Conservation (phyloP, 64 coral and sea anemone genomes). For the Platygyra sinensis region DNA sequence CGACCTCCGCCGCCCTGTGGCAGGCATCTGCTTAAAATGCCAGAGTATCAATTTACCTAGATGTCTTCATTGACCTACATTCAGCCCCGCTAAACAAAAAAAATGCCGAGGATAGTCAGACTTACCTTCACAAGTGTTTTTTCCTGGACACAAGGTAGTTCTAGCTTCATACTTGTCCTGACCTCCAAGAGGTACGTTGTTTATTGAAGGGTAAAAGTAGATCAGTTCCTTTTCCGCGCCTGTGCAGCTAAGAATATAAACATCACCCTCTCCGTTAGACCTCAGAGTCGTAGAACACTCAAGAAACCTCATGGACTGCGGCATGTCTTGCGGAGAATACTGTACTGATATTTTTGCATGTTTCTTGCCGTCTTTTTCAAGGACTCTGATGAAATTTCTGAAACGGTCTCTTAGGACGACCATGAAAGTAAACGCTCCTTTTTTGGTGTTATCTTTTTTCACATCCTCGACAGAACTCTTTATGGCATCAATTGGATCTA, state of each 20-base stretch:
- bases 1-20: too few relatives aligned
- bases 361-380: not conserved
- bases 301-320: too few relatives aligned
- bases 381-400: slow-evolving; percentile 18
- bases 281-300: slow-evolving; percentile 21
- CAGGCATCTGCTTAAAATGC: too few relatives aligned
- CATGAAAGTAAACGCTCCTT: slow-evolving; percentile 63
- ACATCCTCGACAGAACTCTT: slow-evolving; percentile 61
- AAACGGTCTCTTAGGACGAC: slow-evolving; percentile 63
- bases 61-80: too few relatives aligned
- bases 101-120: too few relatives aligned
- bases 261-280: slow-evolving; percentile 13
- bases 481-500: slow-evolving; percentile 72
- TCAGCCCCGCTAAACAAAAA: not conserved
- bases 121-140: slow-evolving; percentile 61
- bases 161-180: slow-evolving; percentile 48
- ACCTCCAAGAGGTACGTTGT: slow-evolving; percentile 71
- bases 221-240: slow-evolving; percentile 62
- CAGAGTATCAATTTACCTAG: too few relatives aligned
- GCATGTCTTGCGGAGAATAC: slow-evolving; percentile 36
- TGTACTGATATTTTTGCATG: slow-evolving; percentile 42
- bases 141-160: slow-evolving; percentile 73
- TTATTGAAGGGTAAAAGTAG: slow-evolving; percentile 67
- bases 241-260: slow-evolving; percentile 35
- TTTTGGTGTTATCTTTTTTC: slow-evolving; percentile 25